phyloP scores from a whole-genome alignment of 2,797 vertebrate genomes.

The Coracias cyanogaster region DNA sequence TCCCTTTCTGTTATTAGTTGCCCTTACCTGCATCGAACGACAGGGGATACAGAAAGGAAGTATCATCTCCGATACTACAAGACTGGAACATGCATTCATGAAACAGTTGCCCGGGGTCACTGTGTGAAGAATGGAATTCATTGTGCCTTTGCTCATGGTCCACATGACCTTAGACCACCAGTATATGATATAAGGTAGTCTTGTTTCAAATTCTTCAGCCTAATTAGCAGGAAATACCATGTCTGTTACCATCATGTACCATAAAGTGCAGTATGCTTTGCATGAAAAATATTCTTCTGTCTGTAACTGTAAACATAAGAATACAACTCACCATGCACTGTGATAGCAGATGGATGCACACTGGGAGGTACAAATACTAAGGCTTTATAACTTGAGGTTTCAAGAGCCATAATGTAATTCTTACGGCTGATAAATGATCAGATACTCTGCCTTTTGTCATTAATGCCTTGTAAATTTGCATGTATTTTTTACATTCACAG shows the following conservation, averaged over 20 bases:
- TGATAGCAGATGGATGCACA: neutral
- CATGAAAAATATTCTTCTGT: neutral
- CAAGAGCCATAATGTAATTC: neutral
- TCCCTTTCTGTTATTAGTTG: conserved; percentile 79
- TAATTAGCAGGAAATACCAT: neutral
- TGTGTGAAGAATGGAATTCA: conserved; percentile 94
- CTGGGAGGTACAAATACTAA: neutral
- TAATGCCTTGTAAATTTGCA: neutral
- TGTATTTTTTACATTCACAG: neutral
- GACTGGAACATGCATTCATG: conserved; percentile 94
- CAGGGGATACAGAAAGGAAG: conserved; percentile 95
- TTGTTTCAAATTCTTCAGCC: neutral
- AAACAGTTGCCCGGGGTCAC: conserved; percentile 93
- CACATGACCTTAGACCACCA: conserved; percentile 92
- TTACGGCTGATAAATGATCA: neutral
- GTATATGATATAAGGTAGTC: conserved; percentile 91
- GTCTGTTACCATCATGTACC: neutral
- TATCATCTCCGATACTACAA: conserved; percentile 97
- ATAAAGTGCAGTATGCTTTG: neutral
- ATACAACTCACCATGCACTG: neutral
- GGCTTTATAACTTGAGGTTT: neutral
- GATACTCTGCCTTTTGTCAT: neutral
- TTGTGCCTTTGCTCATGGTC: conserved; percentile 96
- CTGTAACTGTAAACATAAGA: neutral
- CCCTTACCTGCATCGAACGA: conserved; percentile 93